Percentiles rank a stretch among this genome's conserved stretches.
Conservation (phyloP, 2,888 invertebrate genomes). For the Encarsia formosa region DNA sequence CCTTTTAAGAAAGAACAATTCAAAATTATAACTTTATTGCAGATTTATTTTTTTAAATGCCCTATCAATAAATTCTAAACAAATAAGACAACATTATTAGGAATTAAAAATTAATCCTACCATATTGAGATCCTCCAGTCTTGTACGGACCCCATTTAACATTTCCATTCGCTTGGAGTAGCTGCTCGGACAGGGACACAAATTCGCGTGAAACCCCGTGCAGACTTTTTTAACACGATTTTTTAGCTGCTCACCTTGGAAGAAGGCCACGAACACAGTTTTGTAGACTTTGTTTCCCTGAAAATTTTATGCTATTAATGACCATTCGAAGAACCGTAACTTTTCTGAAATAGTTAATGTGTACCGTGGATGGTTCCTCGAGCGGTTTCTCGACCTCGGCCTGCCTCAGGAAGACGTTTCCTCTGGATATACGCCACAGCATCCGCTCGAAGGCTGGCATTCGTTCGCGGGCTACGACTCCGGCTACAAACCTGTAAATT, state of each 20-base stretch:
- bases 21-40: too few species aligned
- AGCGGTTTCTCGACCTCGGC: slow-evolving; percentile 90
- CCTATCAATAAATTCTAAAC: too few species aligned
- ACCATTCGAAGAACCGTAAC: slow-evolving; percentile 26
- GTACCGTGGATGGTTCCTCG: slow-evolving; percentile 88
- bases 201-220: slow-evolving; percentile 95
- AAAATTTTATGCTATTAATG: neutral
- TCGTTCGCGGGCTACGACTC: slow-evolving; percentile 90
- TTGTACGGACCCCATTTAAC: slow-evolving; percentile 88
- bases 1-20: too few species aligned
- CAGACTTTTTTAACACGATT: slow-evolving; percentile 97
- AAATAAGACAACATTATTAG: too few species aligned
- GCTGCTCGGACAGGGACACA: slow-evolving; percentile 98
- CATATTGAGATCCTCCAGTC: slow-evolving; percentile 95
- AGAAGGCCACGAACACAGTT: slow-evolving; percentile 94
- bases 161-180: slow-evolving; percentile 95
- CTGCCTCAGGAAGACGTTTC: slow-evolving; percentile 93
- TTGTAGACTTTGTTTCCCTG: slow-evolving; percentile 95
- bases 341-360: neutral
- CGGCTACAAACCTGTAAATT: slow-evolving; percentile 74
- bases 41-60: too few species aligned
- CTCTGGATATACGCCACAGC: slow-evolving; percentile 96
- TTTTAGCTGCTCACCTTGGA: slow-evolving; percentile 98
- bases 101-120: slow-evolving; percentile 52
- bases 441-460: slow-evolving; percentile 96